These are phyloP conservation scores for Cariama cristata DNA, from an alignment of 2,113 vertebrate genomes.

Conservation along the genomic window DNA sequence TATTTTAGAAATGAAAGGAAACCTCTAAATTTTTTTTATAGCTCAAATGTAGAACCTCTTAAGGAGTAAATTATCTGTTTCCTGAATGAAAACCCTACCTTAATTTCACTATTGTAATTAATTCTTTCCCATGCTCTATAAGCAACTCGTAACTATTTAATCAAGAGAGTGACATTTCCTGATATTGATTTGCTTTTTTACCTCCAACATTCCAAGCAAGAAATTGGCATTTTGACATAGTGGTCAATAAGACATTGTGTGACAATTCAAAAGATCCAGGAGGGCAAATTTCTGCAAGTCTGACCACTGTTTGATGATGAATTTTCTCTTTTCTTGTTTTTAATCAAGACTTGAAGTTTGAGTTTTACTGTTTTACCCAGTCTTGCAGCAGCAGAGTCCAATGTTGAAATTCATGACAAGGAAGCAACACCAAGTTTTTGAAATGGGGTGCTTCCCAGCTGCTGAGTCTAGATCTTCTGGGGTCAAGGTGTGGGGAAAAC, in stretches of 20 bases:
- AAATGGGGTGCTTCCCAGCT: background rate
- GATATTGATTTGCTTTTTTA: background rate
- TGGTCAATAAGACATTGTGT: background rate
- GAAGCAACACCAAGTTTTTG: background rate
- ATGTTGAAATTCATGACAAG: background rate
- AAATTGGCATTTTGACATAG: background rate
- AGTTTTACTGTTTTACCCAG: background rate
- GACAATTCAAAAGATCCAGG: background rate
- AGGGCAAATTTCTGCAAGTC: background rate
- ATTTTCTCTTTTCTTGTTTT: background rate
- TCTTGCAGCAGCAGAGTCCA: background rate
- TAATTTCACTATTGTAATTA: background rate
- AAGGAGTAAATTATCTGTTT: background rate
- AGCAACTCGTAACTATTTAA: background rate
- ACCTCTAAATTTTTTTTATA: background rate
- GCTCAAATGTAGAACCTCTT: background rate
- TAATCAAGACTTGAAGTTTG: background rate
- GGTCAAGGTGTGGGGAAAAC: background rate
- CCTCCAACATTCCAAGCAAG: background rate
- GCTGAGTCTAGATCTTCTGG: background rate
- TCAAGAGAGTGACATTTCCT: background rate
- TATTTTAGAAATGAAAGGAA: background rate
- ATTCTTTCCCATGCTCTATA: background rate
- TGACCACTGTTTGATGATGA: background rate
- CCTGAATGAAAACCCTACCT: background rate